Evolutionary conservation across 2,113 vertebrate genomes (phyloP).

Genomic region (Tringa solitaria): DNA sequence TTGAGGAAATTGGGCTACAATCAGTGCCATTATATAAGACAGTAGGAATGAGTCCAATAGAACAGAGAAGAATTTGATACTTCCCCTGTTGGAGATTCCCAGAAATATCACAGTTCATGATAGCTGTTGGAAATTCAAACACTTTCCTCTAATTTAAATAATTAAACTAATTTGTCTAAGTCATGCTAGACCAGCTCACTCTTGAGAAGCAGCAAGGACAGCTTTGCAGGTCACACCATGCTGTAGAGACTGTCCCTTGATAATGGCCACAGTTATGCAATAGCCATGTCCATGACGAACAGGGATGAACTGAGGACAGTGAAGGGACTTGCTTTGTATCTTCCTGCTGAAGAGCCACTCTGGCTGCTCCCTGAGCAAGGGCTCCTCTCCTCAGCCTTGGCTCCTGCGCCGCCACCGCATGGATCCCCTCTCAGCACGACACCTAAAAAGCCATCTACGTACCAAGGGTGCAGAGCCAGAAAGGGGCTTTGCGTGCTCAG

Average conservation of each 20-base stretch:
- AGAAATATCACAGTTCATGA: not conserved
- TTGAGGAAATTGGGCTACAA: slow-evolving; percentile 21
- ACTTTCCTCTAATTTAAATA: not conserved
- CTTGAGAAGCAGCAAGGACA: not conserved
- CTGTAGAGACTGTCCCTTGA: not conserved
- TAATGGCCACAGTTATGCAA: not conserved
- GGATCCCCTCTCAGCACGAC: not conserved
- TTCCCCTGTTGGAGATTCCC: not conserved
- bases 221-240: not conserved
- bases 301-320: not conserved
- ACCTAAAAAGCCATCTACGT: not conserved
- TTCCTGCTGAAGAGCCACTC: not conserved
- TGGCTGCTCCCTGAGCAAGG: accelerated
- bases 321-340: not conserved
- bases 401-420: accelerated
- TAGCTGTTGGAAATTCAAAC: not conserved
- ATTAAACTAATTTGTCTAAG: not conserved
- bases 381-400: not conserved
- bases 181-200: not conserved
- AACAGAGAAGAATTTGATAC: slow-evolving; percentile 8
- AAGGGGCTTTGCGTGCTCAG: slow-evolving; percentile 76
- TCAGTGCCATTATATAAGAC: not conserved
- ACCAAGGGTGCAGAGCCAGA: slow-evolving; percentile 72
- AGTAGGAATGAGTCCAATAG: not conserved
- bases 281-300: not conserved